These are phyloP conservation scores for Trachymyrmex cornetzi DNA, from an alignment of 1,140 invertebrate species.

Conservation along the genomic window DNA sequence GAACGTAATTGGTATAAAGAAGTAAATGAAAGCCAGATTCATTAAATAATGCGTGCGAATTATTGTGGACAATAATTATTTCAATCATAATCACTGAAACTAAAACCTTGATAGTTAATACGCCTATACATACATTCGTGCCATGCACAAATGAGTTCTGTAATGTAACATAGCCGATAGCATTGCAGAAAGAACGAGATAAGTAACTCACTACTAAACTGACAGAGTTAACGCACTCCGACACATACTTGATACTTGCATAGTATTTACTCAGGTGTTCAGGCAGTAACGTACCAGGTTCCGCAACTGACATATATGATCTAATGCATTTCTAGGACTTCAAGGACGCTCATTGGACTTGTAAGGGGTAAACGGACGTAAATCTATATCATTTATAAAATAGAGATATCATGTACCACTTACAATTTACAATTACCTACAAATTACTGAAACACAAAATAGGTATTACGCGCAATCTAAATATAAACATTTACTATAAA, in stretches of 20 bases:
- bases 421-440: neutral
- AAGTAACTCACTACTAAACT: slow-evolving; percentile 58
- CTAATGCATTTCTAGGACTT: slow-evolving; percentile 49
- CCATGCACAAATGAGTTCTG: slow-evolving; percentile 9
- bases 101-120: slow-evolving; percentile 16
- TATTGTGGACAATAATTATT: slow-evolving; percentile 2
- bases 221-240: slow-evolving; percentile 53
- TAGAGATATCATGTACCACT: neutral
- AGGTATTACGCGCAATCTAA: neutral
- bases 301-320: slow-evolving; percentile 13
- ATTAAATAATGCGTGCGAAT: slow-evolving; percentile 2
- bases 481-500: neutral
- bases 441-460: neutral
- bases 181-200: slow-evolving; percentile 43
- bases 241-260: slow-evolving; percentile 46
- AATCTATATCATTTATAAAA: slow-evolving; percentile 33
- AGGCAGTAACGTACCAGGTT: slow-evolving; percentile 17
- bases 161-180: slow-evolving; percentile 2
- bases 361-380: slow-evolving; percentile 25
- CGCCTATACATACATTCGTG: neutral
- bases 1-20: neutral
- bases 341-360: slow-evolving; percentile 41
- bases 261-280: slow-evolving; percentile 71
- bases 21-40: neutral
- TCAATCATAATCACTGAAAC: neutral